Conservation (phyloP, 1,140 invertebrate genomes). For the Glossosoma conforme region DNA sequence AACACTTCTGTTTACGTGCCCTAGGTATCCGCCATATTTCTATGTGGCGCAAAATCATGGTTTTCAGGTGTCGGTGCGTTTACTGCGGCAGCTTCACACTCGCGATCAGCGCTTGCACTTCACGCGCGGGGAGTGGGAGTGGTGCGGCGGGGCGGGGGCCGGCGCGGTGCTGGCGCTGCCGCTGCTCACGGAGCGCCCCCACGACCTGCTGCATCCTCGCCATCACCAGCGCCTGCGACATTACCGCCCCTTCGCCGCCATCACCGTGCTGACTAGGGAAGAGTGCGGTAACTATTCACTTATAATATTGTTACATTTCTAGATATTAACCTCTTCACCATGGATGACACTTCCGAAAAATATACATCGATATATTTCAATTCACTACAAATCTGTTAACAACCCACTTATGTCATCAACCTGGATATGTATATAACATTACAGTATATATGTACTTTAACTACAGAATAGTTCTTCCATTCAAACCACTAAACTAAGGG, state of each 20-base stretch:
- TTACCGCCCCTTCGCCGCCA: conserved; percentile 27
- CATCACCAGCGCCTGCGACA: conserved; percentile 32
- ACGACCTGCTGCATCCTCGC: conserved; percentile 20
- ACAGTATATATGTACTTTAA: too few species aligned
- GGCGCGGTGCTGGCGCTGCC: conserved; percentile 18
- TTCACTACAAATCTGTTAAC: too few species aligned
- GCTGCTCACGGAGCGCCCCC: conserved; percentile 18
- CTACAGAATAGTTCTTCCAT: too few species aligned
- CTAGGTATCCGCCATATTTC: too few species aligned
- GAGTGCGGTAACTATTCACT: conserved; percentile 21
- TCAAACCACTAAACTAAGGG: too few species aligned
- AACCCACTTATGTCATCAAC: too few species aligned
- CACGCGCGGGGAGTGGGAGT: conserved; percentile 32
- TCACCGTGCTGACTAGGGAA: conserved; percentile 26
- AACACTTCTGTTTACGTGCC: too few species aligned
- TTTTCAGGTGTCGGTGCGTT: conserved; percentile 59
- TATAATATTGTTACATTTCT: neutral
- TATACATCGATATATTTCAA: too few species aligned
- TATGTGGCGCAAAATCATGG: neutral
- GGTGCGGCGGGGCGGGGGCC: conserved; percentile 32
- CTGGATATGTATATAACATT: too few species aligned
- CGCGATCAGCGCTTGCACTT: conserved; percentile 62
- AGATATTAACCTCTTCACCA: too few species aligned
- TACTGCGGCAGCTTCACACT: conserved; percentile 75
- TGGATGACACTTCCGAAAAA: too few species aligned